Evolutionary conservation across 2,797 vertebrate genomes (phyloP).

Genomic region (Lepus oiostolus): DNA sequence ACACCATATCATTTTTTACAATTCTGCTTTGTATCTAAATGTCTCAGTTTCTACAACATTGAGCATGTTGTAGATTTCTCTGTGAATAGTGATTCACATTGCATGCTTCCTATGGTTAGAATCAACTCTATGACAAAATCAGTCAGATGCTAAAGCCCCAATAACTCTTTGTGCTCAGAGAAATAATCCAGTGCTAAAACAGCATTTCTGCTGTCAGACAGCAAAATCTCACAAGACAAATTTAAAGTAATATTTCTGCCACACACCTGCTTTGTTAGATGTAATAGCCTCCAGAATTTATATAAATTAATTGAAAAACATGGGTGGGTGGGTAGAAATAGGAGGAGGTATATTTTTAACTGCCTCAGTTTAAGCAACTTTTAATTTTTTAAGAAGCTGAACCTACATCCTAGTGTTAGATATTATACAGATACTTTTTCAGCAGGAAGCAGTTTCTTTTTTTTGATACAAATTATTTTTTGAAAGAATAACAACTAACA

Average conservation of each 20-base stretch:
- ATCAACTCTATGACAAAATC: slow-evolving; percentile 90
- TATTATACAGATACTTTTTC: slow-evolving; percentile 91
- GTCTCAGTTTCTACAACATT: slow-evolving; percentile 86
- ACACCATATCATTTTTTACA: slow-evolving; percentile 89
- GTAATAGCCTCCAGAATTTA: slow-evolving; percentile 88
- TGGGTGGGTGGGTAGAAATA: slow-evolving; percentile 89
- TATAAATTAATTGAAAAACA: slow-evolving; percentile 97
- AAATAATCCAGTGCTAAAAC: slow-evolving; percentile 92
- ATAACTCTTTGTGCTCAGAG: slow-evolving; percentile 92
- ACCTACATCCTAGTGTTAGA: slow-evolving; percentile 90
- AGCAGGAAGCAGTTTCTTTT: slow-evolving; percentile 87
- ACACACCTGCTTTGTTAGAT: slow-evolving; percentile 92
- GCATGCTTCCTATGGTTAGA: slow-evolving; percentile 90
- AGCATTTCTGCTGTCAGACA: slow-evolving; percentile 90
- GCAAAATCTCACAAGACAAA: slow-evolving; percentile 91
- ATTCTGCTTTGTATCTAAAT: slow-evolving; percentile 87
- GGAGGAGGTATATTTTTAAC: slow-evolving; percentile 86
- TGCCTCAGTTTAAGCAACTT: slow-evolving; percentile 92
- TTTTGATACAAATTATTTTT: neutral
- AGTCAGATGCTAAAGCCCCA: slow-evolving; percentile 92
- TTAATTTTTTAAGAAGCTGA: slow-evolving; percentile 91
- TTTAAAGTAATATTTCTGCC: slow-evolving; percentile 93
- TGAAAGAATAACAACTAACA: neutral
- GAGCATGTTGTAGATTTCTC: slow-evolving; percentile 86
- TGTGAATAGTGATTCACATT: slow-evolving; percentile 90